Conservation (phyloP, 2,888 invertebrate species). For the Acronicta alni region DNA sequence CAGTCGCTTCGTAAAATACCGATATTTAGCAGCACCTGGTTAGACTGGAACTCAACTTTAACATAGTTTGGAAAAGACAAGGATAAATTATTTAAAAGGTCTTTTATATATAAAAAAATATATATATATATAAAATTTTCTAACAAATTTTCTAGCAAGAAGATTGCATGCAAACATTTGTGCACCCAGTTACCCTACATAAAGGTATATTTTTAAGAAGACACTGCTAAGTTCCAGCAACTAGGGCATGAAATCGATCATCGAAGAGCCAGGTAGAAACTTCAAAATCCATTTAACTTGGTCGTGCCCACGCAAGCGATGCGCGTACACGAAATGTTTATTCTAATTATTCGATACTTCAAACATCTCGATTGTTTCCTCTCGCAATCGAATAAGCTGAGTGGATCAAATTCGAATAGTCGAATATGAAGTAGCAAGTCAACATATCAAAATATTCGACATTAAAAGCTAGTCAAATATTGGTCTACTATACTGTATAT, state of each 20-base stretch:
- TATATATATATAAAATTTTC: not conserved
- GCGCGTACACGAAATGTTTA: conserved; percentile 18
- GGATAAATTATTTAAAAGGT: too few species aligned
- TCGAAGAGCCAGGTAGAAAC: conserved; percentile 31
- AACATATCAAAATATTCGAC: conserved; percentile 23
- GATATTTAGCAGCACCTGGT: too few species aligned
- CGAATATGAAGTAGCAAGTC: conserved; percentile 31
- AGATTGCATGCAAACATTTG: conserved; percentile 28
- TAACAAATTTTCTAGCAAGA: conserved; percentile 8
- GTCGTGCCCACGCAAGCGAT: conserved; percentile 26
- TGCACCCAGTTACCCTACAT: conserved; percentile 8
- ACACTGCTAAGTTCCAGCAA: conserved; percentile 37
- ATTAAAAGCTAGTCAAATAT: conserved; percentile 1
- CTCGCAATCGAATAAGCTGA: conserved; percentile 13
- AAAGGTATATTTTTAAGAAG: conserved; percentile 17
- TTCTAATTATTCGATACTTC: conserved; percentile 12
- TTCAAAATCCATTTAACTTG: conserved; percentile 56
- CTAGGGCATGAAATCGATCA: conserved; percentile 47
- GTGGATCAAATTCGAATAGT: conserved; percentile 1
- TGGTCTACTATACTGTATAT: not conserved
- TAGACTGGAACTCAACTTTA: too few species aligned
- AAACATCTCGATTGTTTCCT: conserved; percentile 7
- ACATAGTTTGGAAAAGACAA: too few species aligned
- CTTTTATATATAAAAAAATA: too few species aligned
- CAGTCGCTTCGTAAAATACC: too few species aligned